Conservation (phyloP, 2,113 vertebrate species). For the Rhinichthys klamathensis region DNA sequence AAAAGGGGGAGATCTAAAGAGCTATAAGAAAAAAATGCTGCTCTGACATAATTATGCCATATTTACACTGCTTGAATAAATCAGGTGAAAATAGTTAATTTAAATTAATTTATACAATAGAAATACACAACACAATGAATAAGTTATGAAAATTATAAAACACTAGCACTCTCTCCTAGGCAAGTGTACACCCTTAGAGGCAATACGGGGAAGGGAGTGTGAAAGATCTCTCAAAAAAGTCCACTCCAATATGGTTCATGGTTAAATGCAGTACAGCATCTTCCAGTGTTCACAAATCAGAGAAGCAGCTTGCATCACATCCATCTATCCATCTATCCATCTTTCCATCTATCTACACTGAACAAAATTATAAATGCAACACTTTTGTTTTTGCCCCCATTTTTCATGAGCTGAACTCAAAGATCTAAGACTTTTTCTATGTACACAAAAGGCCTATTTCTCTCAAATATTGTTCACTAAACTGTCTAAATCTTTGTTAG, state of each 20-base stretch:
- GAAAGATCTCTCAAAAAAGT: conserved; percentile 64
- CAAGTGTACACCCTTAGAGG: conserved; percentile 68
- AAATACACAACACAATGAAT: conserved; percentile 40
- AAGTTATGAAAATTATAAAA: conserved; percentile 50
- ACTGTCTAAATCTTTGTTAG: too few species aligned
- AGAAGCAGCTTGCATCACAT: conserved; percentile 61
- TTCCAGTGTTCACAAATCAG: conserved; percentile 56
- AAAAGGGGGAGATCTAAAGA: not conserved
- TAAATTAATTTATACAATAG: conserved; percentile 44
- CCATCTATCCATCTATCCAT: not conserved
- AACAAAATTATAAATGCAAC: too few species aligned
- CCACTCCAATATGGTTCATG: conserved; percentile 63
- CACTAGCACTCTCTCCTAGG: conserved; percentile 41
- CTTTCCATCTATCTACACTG: not conserved
- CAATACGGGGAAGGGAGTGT: conserved; percentile 69
- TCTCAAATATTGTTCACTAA: too few species aligned
- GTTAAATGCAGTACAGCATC: conserved; percentile 60
- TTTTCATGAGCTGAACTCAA: too few species aligned
- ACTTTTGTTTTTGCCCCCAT: too few species aligned
- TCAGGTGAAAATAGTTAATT: conserved; percentile 27
- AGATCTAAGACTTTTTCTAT: too few species aligned
- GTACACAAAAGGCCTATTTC: too few species aligned
- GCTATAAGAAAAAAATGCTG: not conserved
- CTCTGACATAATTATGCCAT: conserved; percentile 20
- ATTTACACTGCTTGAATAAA: conserved; percentile 40